These are phyloP conservation scores for Pseudomyrmex sp. DNA, from an alignment of 1,140 invertebrate species.

Conservation along the genomic window DNA sequence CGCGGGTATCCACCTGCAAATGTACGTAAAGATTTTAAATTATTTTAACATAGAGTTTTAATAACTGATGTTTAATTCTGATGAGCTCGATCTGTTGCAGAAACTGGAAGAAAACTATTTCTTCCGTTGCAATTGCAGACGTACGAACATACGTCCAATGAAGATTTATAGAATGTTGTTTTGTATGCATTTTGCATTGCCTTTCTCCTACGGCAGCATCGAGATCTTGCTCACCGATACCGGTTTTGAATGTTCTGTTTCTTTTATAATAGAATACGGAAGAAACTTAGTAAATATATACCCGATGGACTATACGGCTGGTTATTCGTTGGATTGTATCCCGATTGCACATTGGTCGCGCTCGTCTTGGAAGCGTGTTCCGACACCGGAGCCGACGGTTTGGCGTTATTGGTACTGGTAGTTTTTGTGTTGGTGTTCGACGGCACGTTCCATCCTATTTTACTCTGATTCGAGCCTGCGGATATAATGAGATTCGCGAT, in stretches of 20 bases:
- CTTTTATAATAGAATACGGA: not conserved
- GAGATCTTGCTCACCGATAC: too few relatives aligned
- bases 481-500: conserved; percentile 15
- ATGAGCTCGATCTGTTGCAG: not conserved
- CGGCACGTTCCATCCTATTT: conserved; percentile 81
- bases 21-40: not conserved
- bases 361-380: conserved; percentile 78
- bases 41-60: not conserved
- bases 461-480: conserved; percentile 74
- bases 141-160: too few relatives aligned
- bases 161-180: too few relatives aligned
- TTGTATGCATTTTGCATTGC: too few relatives aligned
- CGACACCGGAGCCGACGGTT: conserved; percentile 78
- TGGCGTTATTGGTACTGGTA: conserved; percentile 57
- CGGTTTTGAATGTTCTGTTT: too few relatives aligned
- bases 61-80: not conserved
- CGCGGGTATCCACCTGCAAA: conserved; percentile 70
- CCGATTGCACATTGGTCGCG: conserved; percentile 80
- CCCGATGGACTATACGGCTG: conserved; percentile 43
- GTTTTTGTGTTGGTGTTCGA: conserved; percentile 57
- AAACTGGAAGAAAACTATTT: too few relatives aligned
- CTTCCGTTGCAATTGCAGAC: too few relatives aligned
- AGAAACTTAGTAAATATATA: conserved; percentile 1
- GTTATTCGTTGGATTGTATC: conserved; percentile 70
- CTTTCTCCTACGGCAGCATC: too few relatives aligned